Conservation (phyloP, 2,113 vertebrate genomes). For the Rhynchomys soricoides region DNA sequence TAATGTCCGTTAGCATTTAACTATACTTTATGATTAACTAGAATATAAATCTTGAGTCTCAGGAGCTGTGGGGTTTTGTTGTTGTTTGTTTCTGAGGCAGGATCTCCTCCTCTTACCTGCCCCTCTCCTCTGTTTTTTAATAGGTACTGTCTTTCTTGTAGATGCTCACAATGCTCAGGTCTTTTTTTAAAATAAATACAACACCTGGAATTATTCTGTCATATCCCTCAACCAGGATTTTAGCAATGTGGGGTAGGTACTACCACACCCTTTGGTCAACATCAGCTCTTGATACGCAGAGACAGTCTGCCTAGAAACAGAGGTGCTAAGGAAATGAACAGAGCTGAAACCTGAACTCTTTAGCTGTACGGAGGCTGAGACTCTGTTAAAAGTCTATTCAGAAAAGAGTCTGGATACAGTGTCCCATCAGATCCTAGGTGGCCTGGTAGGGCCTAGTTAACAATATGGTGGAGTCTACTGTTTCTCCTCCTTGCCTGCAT, state of each 20-base stretch:
- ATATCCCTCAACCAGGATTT: background rate
- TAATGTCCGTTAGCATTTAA: constrained; percentile 1
- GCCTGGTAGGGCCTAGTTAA: constrained; percentile 26
- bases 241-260: background rate
- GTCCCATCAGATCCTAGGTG: background rate
- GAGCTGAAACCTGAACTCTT: constrained; percentile 52
- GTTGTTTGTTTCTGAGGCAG: background rate
- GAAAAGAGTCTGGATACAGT: background rate
- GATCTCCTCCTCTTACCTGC: background rate
- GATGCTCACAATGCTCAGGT: background rate
- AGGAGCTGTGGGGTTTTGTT: background rate
- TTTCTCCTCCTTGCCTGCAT: background rate
- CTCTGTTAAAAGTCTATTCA: constrained; percentile 40
- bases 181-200: background rate
- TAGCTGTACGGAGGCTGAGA: background rate
- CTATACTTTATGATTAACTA: constrained; percentile 37
- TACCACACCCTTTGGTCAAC: background rate
- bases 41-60: background rate
- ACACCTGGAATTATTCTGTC: background rate
- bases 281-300: background rate
- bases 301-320: background rate
- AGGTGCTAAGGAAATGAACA: background rate
- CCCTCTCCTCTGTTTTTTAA: background rate
- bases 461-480: background rate
- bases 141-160: background rate